Conservation (phyloP, 2,888 invertebrate species). For the Ophioninae sp. region DNA sequence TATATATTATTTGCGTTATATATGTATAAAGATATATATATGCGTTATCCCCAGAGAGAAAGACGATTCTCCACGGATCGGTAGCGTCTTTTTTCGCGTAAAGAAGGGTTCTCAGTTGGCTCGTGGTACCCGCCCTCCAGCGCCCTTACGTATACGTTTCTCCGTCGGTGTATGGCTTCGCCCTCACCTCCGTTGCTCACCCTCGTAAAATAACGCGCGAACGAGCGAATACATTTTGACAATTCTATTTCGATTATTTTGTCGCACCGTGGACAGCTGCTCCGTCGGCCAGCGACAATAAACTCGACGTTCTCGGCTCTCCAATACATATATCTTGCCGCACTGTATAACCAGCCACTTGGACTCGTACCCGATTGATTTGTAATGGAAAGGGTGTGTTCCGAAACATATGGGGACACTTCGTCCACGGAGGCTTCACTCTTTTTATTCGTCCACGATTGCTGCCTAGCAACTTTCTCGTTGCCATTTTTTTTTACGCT, state of each 20-base stretch:
- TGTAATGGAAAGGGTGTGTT: constrained; percentile 38
- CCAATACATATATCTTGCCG: constrained; percentile 23
- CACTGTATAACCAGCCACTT: constrained; percentile 24
- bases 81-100: constrained; percentile 68
- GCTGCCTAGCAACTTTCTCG: neutral
- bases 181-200: constrained; percentile 69
- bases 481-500: neutral
- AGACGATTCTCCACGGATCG: constrained; percentile 79
- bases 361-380: constrained; percentile 43
- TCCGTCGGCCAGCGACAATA: constrained; percentile 55
- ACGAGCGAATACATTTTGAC: constrained; percentile 80
- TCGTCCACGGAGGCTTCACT: constrained; percentile 6
- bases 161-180: constrained; percentile 52
- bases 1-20: too few relatives aligned
- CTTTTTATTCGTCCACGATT: constrained; percentile 13
- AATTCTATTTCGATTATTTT: constrained; percentile 81
- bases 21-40: constrained; percentile 43
- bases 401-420: constrained; percentile 41
- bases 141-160: constrained; percentile 48
- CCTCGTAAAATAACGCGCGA: constrained; percentile 79
- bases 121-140: constrained; percentile 49
- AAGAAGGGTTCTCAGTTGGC: constrained; percentile 72
- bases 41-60: constrained; percentile 70
- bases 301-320: constrained; percentile 48
- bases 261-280: constrained; percentile 67